Percentiles rank a stretch among this genome's conserved stretches.
Conservation (phyloP, 2,113 vertebrate genomes). For the Crotalus viridis region DNA sequence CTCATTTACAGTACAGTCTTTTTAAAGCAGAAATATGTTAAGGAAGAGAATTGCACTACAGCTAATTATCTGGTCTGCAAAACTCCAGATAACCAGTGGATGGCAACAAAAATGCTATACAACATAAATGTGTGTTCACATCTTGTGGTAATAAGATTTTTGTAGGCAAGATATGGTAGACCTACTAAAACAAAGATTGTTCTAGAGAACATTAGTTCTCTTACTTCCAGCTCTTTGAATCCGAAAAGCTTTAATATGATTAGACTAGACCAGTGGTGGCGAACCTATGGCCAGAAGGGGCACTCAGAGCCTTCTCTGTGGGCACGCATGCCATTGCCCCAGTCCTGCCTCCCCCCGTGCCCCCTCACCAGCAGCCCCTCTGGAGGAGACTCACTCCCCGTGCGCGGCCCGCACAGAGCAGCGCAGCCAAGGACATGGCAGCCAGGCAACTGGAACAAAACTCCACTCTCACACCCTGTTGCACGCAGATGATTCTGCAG, state of each 20-base stretch:
- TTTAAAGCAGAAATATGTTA: background rate
- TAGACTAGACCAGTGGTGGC: background rate
- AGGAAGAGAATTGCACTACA: background rate
- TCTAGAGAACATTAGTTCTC: background rate
- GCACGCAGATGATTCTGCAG: too few relatives aligned
- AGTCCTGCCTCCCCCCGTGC: too few relatives aligned
- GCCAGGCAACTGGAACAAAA: too few relatives aligned
- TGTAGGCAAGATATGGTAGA: background rate
- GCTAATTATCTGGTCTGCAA: background rate
- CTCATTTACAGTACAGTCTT: background rate
- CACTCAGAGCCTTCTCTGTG: too few relatives aligned
- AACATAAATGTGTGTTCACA: background rate
- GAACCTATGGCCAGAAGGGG: too few relatives aligned
- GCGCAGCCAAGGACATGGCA: too few relatives aligned
- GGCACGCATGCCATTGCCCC: too few relatives aligned
- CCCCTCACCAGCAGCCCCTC: too few relatives aligned
- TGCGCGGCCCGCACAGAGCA: too few relatives aligned
- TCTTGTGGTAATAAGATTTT: background rate
- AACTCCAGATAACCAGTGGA: background rate
- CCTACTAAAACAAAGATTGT: background rate
- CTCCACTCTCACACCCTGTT: too few relatives aligned
- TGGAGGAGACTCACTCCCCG: too few relatives aligned
- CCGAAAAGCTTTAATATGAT: constrained; percentile 8
- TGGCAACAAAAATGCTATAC: background rate
- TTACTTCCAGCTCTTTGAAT: background rate